phyloP scores from a whole-genome alignment of 2,113 vertebrate species.

The Rhinopithecus roxellana region DNA sequence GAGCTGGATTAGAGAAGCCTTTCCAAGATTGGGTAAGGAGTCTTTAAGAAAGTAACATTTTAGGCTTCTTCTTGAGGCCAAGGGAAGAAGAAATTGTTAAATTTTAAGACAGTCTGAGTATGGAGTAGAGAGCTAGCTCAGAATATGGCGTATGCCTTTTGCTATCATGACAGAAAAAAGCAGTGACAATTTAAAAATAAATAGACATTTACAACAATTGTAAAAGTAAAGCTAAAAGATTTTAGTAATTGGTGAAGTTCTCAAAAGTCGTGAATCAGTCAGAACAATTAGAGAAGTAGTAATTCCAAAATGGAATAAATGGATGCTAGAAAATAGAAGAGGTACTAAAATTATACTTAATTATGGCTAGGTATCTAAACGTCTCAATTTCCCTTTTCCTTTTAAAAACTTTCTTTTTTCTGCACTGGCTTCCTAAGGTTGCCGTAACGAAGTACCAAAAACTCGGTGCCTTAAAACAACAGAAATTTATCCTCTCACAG shows the following conservation, averaged over 20 bases:
- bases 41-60: background rate
- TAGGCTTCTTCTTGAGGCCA: background rate
- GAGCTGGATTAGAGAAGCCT: background rate
- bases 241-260: background rate
- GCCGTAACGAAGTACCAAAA: background rate
- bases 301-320: background rate
- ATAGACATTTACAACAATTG: background rate
- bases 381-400: background rate
- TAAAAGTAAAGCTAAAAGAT: background rate
- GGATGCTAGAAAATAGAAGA: background rate
- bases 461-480: background rate
- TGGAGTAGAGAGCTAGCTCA: no score
- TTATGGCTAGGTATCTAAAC: background rate
- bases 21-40: background rate
- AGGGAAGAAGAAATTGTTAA: background rate
- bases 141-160: background rate
- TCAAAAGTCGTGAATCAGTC: background rate
- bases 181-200: background rate
- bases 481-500: background rate
- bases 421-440: background rate
- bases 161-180: background rate
- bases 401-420: background rate
- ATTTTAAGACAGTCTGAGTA: background rate
- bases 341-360: background rate
- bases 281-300: background rate